Evolutionary conservation across 2,113 vertebrate genomes (phyloP).

Genomic region (Apus apus): DNA sequence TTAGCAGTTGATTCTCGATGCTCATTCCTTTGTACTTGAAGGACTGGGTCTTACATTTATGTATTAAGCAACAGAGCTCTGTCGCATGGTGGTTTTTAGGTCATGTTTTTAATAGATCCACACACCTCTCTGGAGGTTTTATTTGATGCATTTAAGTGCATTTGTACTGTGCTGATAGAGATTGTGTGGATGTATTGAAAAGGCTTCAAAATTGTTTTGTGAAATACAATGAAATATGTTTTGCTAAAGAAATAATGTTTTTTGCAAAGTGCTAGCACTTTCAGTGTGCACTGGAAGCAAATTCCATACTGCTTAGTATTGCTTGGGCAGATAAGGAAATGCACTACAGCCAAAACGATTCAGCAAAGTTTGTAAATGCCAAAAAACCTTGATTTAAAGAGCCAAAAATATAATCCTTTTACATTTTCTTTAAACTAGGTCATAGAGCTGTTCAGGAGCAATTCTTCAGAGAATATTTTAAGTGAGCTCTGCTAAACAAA

Average conservation of each 20-base stretch:
- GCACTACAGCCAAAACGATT: constrained; percentile 50
- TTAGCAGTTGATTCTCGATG: not conserved
- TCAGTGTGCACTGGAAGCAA: constrained; percentile 18
- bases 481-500: not conserved
- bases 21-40: not conserved
- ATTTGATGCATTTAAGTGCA: not conserved
- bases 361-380: constrained; percentile 56
- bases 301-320: constrained; percentile 68
- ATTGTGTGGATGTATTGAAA: not conserved
- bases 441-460: constrained; percentile 8
- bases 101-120: not conserved
- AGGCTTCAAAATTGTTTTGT: not conserved
- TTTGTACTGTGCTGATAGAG: not conserved
- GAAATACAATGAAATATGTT: not conserved
- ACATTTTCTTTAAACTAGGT: constrained; percentile 45
- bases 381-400: not conserved
- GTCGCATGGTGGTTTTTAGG: not conserved
- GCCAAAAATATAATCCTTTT: constrained; percentile 13
- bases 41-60: not conserved
- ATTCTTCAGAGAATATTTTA: not conserved
- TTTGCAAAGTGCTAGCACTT: constrained; percentile 39
- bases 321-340: constrained; percentile 64
- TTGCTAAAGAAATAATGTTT: not conserved
- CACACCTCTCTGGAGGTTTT: not conserved
- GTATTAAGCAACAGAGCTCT: not conserved